Base-by-base conservation (phyloP, 2,888 invertebrate species). In the Sussaba pulchella region DNA sequence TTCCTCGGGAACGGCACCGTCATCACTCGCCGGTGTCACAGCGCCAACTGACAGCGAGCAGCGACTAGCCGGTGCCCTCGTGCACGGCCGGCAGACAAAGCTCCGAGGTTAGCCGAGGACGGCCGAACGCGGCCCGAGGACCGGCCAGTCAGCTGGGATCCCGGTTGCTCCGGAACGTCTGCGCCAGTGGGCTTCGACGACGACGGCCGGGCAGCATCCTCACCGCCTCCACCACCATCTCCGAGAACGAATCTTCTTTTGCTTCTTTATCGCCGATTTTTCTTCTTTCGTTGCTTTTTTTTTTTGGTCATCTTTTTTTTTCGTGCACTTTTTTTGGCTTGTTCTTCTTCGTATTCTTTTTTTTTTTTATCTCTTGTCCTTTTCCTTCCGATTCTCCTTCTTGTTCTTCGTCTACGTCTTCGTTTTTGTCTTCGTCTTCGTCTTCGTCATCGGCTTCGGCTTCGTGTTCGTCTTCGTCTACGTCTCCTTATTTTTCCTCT, bases 41-140 rank as follows among this genome's bases (percentile, higher is more conserved):
- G 88, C 89, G 89, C 87, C 88, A 88, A 90, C 90, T 90, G 90
- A 88, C 88, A 87, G 86, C 85, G 83, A 83, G 83, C 70, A 72
- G 74, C 82, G 77, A 84, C 81, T 87, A 86, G 87, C 89, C 89
- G 90, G 89, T 85, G 85, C 84, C 88, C 89, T 89, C 89, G 88
- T 88, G 88, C 87, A 85, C 85, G 72, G 77, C 77, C 83, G 82
- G 82, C 81, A 86, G 87, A 90, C 89, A 90, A 90, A 90, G 89
- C 86, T 90, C 88, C 90, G 90, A 89, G 61, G 36, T 24, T 14
- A 9, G 45, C 81, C 90, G 90, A 89, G 9, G 2, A 0, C 3
- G 0, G 0, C 12, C 90, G 90, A 81, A 67, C 26, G 57, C 52
- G 24, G 6, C 3, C 85, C 90, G 90, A 90, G 73, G 73, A 78